phyloP scores from a whole-genome alignment of 2,113 vertebrate species.

The Nothoprocta perdicaria region DNA sequence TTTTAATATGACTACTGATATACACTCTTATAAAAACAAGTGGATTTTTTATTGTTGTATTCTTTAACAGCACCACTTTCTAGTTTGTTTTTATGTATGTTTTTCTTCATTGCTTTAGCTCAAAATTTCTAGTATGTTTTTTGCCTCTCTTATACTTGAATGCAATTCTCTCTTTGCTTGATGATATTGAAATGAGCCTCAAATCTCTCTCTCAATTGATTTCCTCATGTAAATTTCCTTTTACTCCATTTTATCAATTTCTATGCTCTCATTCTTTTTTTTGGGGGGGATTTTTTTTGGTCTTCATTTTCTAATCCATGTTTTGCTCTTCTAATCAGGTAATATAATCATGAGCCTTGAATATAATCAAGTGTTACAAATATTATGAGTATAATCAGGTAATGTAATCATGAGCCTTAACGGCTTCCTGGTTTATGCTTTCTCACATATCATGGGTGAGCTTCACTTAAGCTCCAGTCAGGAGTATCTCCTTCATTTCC shows the following conservation, averaged over 20 bases:
- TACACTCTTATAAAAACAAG: not conserved
- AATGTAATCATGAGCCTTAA: not conserved
- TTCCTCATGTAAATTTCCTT: not conserved
- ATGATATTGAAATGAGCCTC: not conserved
- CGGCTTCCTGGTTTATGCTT: not conserved
- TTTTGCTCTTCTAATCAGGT: not conserved
- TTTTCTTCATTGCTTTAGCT: not conserved
- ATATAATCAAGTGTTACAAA: not conserved
- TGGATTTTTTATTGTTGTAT: not conserved
- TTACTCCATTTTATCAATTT: not conserved
- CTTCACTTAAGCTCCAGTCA: not conserved
- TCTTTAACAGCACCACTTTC: not conserved
- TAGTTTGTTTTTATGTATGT: not conserved
- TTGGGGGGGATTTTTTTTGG: not conserved
- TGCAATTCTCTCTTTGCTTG: not conserved
- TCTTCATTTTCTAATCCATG: not conserved
- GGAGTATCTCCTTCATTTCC: not conserved
- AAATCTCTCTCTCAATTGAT: not conserved
- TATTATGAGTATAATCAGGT: not conserved
- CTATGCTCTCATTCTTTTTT: not conserved
- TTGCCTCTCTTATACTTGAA: not conserved
- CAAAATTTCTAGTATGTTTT: not conserved
- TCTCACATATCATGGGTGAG: not conserved
- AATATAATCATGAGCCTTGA: not conserved
- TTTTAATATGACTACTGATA: not conserved